Evolutionary conservation across 2,888 invertebrate species (phyloP).

Genomic region (Euproctis similis): DNA sequence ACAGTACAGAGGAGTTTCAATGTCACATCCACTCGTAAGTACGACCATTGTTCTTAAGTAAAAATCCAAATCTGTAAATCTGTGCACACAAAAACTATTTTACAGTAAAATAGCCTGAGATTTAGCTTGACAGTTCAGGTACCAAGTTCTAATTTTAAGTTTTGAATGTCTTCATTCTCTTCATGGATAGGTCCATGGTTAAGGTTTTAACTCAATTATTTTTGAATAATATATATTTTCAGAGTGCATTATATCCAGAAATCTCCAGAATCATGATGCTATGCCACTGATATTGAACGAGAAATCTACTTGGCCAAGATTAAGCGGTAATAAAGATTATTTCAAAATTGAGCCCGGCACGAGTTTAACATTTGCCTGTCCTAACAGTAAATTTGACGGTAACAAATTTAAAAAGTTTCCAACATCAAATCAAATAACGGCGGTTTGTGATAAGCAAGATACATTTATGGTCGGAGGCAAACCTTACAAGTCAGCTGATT

Average conservation of each 20-base stretch:
- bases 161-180: too few species aligned
- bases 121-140: too few species aligned
- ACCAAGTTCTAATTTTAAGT: too few species aligned
- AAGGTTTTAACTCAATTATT: too few species aligned
- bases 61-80: too few species aligned
- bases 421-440: constrained; percentile 7
- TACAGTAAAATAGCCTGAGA: too few species aligned
- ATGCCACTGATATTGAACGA: constrained; percentile 17
- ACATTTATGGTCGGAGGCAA: constrained; percentile 11
- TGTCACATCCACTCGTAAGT: constrained; percentile 19
- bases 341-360: constrained; percentile 7
- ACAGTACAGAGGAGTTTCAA: constrained; percentile 12
- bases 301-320: constrained; percentile 11
- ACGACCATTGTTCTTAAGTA: too few species aligned
- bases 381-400: constrained; percentile 2
- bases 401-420: constrained; percentile 16
- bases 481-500: constrained; percentile 14
- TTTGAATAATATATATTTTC: constrained; percentile 4
- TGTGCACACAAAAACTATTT: too few species aligned
- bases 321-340: constrained; percentile 6
- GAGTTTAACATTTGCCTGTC: constrained; percentile 15
- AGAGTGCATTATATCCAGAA: constrained; percentile 21
- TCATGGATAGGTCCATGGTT: too few species aligned
- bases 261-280: constrained; percentile 1
- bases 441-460: constrained; percentile 16